Base-by-base conservation (phyloP, 2,113 vertebrate species). In the Mormyrus iriodes region DNA sequence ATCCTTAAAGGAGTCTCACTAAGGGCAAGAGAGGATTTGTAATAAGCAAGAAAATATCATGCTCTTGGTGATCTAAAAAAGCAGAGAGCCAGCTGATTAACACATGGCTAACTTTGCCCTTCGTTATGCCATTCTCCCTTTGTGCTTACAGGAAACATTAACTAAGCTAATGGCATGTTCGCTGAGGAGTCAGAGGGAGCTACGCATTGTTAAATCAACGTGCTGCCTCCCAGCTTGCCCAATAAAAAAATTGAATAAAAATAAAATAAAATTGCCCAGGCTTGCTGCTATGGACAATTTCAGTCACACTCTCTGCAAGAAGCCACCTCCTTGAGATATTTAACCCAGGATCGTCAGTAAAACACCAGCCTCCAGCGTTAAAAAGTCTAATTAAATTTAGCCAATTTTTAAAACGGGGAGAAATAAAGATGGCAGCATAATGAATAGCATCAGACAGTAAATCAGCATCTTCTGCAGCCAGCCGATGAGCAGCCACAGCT, bases 321-420 rank as follows among this genome's bases (percentile, higher is more conserved):
- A 31, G 55, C 21, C 4, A 13, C 27, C 82, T 69, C 21, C 83
- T 86, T 42, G 31, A 73, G n/a, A 55, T 73, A 86, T n/a, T 85
- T 89, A 89, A 69, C 10, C 0, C 5, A 3, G 15, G 44, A 86
- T 39, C 46, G 53, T 89, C 53, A 9, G 79, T 61, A 89, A 89
- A 89, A 86, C 21, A 73, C 84, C 88, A 89, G 79, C 52, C 88
- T 89, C 51, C 52, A 8, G 76, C 52, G 82, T 84, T 89, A 84
- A 90, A 89, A 90, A 91, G 90, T 89, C 94, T 95, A 94, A 96
- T 96, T 94, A 95, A 95, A 96, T 93, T 93, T 93, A 91, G 91
- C 88, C 93, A 90, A 42, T 90, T 90, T 90, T 92, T 79, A 86
- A 76, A 89, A 58, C 69, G 55, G 93, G 91, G 49, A 91, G 89